Evolutionary conservation across 1,140 invertebrate species (phyloP).

Genomic region (Microplitis demolitor): DNA sequence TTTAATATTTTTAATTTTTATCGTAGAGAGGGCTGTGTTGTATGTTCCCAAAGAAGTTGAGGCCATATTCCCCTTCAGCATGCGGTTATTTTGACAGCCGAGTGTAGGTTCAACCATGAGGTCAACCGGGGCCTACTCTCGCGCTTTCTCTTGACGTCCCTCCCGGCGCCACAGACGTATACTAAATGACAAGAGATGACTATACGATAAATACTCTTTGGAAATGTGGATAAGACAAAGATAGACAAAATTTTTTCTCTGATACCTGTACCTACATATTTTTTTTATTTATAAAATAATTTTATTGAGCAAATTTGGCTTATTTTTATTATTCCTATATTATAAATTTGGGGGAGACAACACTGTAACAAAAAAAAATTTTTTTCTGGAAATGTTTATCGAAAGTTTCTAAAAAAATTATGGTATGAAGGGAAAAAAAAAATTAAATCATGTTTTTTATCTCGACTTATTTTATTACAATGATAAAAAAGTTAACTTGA

Average conservation of each 20-base stretch:
- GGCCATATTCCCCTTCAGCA: background rate
- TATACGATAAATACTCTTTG: background rate
- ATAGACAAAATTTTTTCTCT: background rate
- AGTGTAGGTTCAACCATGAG: constrained; percentile 19
- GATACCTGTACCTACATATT: background rate
- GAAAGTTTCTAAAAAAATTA: no score
- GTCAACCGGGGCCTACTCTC: constrained; percentile 18
- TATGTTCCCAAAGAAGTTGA: background rate
- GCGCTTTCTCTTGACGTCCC: constrained; percentile 31
- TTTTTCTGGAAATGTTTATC: no score
- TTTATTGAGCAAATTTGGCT: no score
- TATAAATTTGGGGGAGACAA: no score
- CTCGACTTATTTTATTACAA: no score
- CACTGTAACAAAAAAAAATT: no score
- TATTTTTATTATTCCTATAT: no score
- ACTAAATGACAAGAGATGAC: background rate
- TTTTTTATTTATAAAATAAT: no score
- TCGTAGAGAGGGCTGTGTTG: background rate
- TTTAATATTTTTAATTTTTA: no score
- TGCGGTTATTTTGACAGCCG: constrained; percentile 27
- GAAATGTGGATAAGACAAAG: background rate
- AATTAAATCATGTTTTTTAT: no score
- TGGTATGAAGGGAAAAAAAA: no score
- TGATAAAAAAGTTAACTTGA: no score
- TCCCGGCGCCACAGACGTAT: constrained; percentile 14